These are phyloP conservation scores for Dryobota labecula DNA, from an alignment of 2,888 invertebrate genomes.

Conservation along the genomic window DNA sequence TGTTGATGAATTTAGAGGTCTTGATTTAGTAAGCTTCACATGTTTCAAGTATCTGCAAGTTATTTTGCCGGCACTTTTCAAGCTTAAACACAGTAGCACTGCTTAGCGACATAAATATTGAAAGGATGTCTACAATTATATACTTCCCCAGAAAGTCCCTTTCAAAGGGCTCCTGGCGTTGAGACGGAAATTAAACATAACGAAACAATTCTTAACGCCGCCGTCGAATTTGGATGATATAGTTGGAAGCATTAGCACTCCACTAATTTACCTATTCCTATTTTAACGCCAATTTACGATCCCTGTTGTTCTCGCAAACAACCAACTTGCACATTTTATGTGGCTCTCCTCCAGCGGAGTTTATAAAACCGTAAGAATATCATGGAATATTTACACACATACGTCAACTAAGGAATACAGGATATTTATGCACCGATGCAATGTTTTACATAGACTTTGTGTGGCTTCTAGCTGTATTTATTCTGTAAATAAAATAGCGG, in stretches of 20 bases:
- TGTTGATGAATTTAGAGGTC: neutral
- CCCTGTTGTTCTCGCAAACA: constrained; percentile 68
- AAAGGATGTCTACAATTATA: neutral
- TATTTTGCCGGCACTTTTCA: neutral
- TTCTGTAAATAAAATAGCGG: constrained; percentile 51
- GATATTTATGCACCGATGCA: constrained; percentile 43
- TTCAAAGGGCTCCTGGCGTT: neutral
- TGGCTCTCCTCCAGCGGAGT: constrained; percentile 42
- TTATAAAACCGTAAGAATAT: constrained; percentile 50
- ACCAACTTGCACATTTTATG: constrained; percentile 64
- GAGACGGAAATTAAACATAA: neutral
- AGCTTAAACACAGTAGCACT: neutral
- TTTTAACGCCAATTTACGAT: constrained; percentile 72
- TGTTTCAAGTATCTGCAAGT: too few species aligned
- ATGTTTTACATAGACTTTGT: constrained; percentile 50
- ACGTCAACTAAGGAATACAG: constrained; percentile 41
- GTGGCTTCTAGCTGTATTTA: constrained; percentile 33
- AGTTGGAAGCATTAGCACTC: constrained; percentile 10
- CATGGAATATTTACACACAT: constrained; percentile 50
- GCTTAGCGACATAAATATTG: neutral
- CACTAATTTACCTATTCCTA: constrained; percentile 29
- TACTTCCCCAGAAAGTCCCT: neutral
- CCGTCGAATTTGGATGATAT: neutral
- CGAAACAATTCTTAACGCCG: neutral
- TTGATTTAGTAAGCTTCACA: too few species aligned